Evolutionary conservation across 2,888 invertebrate species (phyloP).

Genomic region (Oconnorella tubifera): DNA sequence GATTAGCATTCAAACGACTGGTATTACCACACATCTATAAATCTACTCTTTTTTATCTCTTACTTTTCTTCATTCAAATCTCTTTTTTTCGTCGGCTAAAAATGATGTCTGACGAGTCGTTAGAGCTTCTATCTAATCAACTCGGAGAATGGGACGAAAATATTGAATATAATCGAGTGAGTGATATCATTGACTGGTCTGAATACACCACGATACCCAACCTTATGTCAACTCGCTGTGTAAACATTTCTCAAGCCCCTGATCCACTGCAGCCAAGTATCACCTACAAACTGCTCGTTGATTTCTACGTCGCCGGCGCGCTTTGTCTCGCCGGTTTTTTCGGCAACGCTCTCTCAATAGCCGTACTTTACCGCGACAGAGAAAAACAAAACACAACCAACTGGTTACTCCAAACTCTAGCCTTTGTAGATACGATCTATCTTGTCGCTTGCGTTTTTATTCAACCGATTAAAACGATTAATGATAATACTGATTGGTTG

Average conservation of each 20-base stretch:
- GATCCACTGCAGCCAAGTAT: not conserved
- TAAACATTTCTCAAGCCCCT: not conserved
- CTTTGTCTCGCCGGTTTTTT: slow-evolving; percentile 23
- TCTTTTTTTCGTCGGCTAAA: too few species aligned
- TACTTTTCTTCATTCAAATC: too few species aligned
- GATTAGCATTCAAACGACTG: too few species aligned
- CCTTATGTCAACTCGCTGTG: too few species aligned
- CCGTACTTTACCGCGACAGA: slow-evolving; percentile 31
- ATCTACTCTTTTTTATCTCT: too few species aligned
- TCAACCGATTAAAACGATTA: slow-evolving; percentile 31
- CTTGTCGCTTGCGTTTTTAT: slow-evolving; percentile 35
- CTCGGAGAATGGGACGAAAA: too few species aligned
- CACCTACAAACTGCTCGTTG: slow-evolving; percentile 15
- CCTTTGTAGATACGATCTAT: slow-evolving; percentile 35
- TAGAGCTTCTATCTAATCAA: too few species aligned
- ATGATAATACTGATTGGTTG: slow-evolving; percentile 31
- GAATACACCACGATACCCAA: too few species aligned
- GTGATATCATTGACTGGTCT: too few species aligned
- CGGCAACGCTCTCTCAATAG: slow-evolving; percentile 32
- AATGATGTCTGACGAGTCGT: too few species aligned
- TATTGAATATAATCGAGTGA: too few species aligned
- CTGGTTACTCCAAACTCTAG: slow-evolving; percentile 36
- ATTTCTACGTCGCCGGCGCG: slow-evolving; percentile 21
- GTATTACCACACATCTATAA: too few species aligned
- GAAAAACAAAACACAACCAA: slow-evolving; percentile 36